phyloP scores from a whole-genome alignment of 2,113 vertebrate genomes.

The Heptranchias perlo region DNA sequence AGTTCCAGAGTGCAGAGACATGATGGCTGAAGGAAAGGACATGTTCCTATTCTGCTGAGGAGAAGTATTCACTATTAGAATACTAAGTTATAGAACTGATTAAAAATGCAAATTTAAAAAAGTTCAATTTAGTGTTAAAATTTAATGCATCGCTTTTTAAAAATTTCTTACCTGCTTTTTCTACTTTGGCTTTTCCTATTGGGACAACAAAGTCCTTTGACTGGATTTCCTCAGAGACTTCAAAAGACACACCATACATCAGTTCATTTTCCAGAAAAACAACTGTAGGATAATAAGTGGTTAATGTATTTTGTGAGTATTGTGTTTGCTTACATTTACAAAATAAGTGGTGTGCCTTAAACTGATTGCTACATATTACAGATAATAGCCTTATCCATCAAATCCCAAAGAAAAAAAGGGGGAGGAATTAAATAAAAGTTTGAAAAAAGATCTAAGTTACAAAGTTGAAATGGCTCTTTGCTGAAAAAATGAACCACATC shows the following conservation, averaged over 20 bases:
- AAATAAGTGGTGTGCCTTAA: not conserved
- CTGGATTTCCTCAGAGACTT: slow-evolving; percentile 76
- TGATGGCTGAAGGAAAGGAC: not conserved
- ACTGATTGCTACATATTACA: not conserved
- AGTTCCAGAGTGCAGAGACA: not conserved
- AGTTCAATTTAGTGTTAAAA: not conserved
- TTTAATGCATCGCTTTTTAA: not conserved
- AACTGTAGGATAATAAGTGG: slow-evolving; percentile 61
- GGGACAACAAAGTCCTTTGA: slow-evolving; percentile 90
- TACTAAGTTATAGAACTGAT: not conserved
- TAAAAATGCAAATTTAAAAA: not conserved
- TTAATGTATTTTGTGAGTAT: not conserved
- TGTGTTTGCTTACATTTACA: not conserved
- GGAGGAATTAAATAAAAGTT: not conserved
- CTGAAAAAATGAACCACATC: not conserved
- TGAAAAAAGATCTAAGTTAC: not conserved
- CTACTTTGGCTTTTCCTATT: slow-evolving; percentile 93
- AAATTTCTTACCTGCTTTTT: slow-evolving; percentile 69
- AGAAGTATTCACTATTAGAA: not conserved
- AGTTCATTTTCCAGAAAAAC: slow-evolving; percentile 92
- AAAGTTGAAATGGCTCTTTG: not conserved
- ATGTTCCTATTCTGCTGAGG: not conserved
- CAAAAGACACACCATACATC: slow-evolving; percentile 91
- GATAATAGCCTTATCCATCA: not conserved
- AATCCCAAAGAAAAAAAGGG: not conserved